Conservation (phyloP, 2,888 invertebrate species). For the Ophion obscuratus region DNA sequence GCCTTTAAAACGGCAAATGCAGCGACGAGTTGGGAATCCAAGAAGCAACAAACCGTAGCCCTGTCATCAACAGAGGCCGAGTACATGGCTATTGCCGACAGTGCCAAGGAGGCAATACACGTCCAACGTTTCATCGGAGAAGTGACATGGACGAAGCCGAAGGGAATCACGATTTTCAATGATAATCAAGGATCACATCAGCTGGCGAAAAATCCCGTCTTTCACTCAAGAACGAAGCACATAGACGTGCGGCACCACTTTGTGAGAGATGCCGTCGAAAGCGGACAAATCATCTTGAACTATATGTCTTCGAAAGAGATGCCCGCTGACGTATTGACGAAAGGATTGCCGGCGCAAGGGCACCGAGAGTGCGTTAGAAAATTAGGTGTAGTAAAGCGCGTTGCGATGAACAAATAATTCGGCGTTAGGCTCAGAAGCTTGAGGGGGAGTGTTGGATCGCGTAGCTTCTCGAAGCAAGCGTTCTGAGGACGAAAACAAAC, state of each 20-base stretch:
- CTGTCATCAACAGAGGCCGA: conserved; percentile 61
- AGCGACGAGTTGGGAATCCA: conserved; percentile 57
- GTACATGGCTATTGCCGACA: conserved; percentile 58
- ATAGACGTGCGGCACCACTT: conserved; percentile 58
- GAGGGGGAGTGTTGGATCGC: too few species aligned
- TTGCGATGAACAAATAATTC: too few species aligned
- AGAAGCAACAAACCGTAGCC: conserved; percentile 60
- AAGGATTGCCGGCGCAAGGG: not conserved
- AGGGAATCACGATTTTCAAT: conserved; percentile 8
- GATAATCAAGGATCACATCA: conserved; percentile 51
- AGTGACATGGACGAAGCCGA: not conserved
- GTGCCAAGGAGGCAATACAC: conserved; percentile 58
- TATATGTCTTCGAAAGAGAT: not conserved
- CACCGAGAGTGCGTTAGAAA: not conserved
- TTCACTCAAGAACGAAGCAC: conserved; percentile 55
- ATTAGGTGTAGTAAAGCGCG: not conserved
- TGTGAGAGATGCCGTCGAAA: conserved; percentile 9
- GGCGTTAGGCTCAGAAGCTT: too few species aligned
- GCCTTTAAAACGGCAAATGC: conserved; percentile 45
- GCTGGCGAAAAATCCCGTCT: conserved; percentile 45
- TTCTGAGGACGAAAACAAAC: too few species aligned
- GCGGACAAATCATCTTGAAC: not conserved
- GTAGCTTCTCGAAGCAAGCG: too few species aligned
- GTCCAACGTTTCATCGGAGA: conserved; percentile 42
- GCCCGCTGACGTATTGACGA: not conserved